These are phyloP conservation scores for Leptopilina myrica DNA, from an alignment of 2,888 invertebrate species.

Conservation along the genomic window DNA sequence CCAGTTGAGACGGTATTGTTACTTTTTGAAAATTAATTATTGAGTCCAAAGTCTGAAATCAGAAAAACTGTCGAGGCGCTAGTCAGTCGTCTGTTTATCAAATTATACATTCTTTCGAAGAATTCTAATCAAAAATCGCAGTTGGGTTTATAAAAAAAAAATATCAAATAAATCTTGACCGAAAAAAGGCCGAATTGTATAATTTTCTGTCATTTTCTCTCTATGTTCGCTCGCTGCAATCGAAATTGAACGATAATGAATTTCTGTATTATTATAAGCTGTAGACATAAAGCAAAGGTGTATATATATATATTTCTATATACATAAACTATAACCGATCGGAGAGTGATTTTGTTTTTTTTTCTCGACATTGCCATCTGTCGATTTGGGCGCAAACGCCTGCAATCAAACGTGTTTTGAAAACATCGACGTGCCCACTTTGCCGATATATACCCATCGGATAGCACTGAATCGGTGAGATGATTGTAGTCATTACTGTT, in stretches of 20 bases:
- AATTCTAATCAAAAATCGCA: too few species aligned
- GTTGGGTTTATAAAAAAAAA: too few species aligned
- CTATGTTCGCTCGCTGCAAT: constrained; percentile 8
- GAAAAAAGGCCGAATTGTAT: neutral
- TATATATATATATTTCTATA: too few species aligned
- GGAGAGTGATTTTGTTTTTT: constrained; percentile 26
- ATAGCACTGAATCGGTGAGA: constrained; percentile 70
- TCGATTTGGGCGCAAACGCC: constrained; percentile 52
- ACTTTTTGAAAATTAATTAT: too few species aligned
- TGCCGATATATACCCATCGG: constrained; percentile 63
- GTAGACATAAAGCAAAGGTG: constrained; percentile 25
- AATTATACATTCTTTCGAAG: too few species aligned
- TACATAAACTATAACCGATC: constrained; percentile 24
- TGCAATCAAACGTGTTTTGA: constrained; percentile 67
- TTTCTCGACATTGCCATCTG: constrained; percentile 63
- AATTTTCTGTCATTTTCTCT: constrained; percentile 36
- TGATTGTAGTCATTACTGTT: constrained; percentile 73
- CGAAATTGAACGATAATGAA: constrained; percentile 56
- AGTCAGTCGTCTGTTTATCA: too few species aligned
- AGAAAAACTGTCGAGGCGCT: too few species aligned
- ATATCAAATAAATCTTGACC: too few species aligned
- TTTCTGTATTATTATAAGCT: constrained; percentile 60
- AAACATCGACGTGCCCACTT: constrained; percentile 68
- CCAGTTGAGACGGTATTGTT: too few species aligned
- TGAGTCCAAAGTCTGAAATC: too few species aligned